These are phyloP conservation scores for Hepsetus odoe DNA, from an alignment of 2,113 vertebrate genomes.

Conservation along the genomic window DNA sequence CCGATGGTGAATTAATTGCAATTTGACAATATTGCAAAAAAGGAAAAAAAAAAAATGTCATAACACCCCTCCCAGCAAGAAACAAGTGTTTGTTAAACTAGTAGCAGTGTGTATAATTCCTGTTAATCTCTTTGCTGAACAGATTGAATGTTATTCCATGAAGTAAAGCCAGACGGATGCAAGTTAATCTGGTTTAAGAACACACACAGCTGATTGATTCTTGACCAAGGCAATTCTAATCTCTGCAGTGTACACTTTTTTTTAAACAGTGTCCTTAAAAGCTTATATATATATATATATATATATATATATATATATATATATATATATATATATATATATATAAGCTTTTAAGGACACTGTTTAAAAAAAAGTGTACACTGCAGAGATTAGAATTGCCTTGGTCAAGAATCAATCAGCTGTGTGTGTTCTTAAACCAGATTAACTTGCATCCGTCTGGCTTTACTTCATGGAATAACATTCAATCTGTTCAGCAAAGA, in stretches of 20 bases:
- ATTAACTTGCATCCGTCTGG: slow-evolving; percentile 39
- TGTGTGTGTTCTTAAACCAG: slow-evolving; percentile 20
- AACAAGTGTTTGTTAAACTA: not conserved
- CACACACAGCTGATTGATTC: slow-evolving; percentile 9
- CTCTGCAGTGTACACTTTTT: not conserved
- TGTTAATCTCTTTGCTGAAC: slow-evolving; percentile 35
- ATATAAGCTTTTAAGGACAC: too few species aligned
- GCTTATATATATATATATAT: too few species aligned
- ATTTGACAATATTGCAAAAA: too few species aligned
- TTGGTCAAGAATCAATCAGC: slow-evolving; percentile 15
- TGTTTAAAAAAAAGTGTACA: not conserved
- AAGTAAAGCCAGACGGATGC: slow-evolving; percentile 30
- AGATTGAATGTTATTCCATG: slow-evolving; percentile 40
- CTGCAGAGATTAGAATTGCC: not conserved
- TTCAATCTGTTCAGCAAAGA: slow-evolving; percentile 41
- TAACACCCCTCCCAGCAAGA: not conserved
- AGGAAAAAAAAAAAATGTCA: too few species aligned
- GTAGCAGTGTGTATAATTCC: slow-evolving; percentile 21
- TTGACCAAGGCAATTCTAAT: not conserved
- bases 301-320: too few species aligned
- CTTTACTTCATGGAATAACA: slow-evolving; percentile 34
- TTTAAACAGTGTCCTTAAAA: not conserved
- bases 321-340: too few species aligned
- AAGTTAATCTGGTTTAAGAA: slow-evolving; percentile 40
- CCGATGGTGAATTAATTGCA: too few species aligned